A percentile compares a stretch with the other conserved stretches of the same genome.
phyloP scores from a whole-genome alignment of 2,113 vertebrate species.

The human region DNA sequence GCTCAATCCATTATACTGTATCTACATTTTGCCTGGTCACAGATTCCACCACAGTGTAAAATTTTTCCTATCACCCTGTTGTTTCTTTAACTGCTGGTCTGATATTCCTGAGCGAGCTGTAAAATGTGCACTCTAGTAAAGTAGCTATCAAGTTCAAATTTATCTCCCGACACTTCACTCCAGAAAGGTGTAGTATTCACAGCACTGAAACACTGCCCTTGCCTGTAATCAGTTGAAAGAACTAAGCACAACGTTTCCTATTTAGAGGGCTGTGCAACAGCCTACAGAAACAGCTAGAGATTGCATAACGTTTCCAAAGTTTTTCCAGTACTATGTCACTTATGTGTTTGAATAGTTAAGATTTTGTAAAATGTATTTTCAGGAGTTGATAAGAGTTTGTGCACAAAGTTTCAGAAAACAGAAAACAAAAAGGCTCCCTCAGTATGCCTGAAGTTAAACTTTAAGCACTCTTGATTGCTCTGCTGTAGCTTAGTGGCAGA shows the following conservation, averaged over 20 bases:
- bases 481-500: conserved; percentile 14
- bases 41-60: not conserved
- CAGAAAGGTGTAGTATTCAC: conserved; percentile 59
- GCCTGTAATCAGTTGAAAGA: conserved; percentile 74
- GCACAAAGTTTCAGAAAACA: conserved; percentile 37
- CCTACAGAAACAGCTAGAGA: conserved; percentile 74
- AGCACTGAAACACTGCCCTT: conserved; percentile 70
- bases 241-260: conserved; percentile 71
- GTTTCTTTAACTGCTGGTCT: not conserved
- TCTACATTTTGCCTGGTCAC: not conserved
- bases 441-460: conserved; percentile 25
- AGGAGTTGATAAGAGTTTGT: conserved; percentile 42
- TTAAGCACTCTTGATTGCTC: not conserved
- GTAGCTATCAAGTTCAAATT: conserved; percentile 30
- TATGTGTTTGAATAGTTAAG: conserved; percentile 65
- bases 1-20: not conserved
- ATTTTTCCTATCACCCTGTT: not conserved
- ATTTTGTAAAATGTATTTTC: conserved; percentile 67
- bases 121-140: not conserved
- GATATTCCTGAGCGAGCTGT: not conserved
- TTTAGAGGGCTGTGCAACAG: conserved; percentile 74
- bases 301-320: conserved; percentile 63
- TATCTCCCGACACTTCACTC: conserved; percentile 40
- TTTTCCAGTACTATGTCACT: conserved; percentile 73
- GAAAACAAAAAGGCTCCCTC: conserved; percentile 39